Evolutionary conservation across 2,888 invertebrate species (phyloP), one percentile per base, ranked within the genome.

Genomic region (Acanthosepion lycidas): DNA sequence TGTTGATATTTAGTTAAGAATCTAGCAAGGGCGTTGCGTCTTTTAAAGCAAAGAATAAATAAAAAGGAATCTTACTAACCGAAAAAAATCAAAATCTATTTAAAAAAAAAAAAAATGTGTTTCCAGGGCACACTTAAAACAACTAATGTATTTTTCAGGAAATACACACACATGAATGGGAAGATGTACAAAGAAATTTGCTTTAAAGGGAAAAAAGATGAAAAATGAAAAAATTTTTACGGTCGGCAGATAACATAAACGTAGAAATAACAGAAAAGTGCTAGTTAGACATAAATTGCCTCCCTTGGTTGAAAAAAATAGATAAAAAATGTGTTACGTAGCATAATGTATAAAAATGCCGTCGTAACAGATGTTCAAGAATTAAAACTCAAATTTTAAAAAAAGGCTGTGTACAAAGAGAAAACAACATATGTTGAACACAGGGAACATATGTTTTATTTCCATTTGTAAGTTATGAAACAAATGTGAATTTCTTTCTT

Each of bases 91-190:
- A 6, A 23, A 59, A 59, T 59, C 20, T 20, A 59, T 20, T 51
- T 51, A n/a, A n/a, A n/a, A 51, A 51, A 6, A 51, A 51, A 6
- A 51, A 51, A 51, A 6, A 5, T n/a, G n/a, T 78, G n/a, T n/a
- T 78, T 78, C 15, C 78, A n/a, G n/a, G 12, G 12, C n/a, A 78
- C 15, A 78, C 78, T 78, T 33, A n/a, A 78, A 78, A 78, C n/a
- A 33, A 78, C n/a, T 78, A 12, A 78, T 15, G 42, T 12, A 15
- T 9, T 78, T 78, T 78, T n/a, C 15, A n/a, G 78, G 78, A 78
- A 78, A 78, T 78, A 78, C 78, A 78, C 78, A 33, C 33, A n/a
- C 78, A 78, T 78, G 78, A 78, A 78, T 78, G 78, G 78, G 78
- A 78, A 78, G 15, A 18, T 55, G 20, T 20, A 55, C 20, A 55